phyloP scores from a whole-genome alignment of 2,797 vertebrate genomes.

The Emydoidea blandingii region DNA sequence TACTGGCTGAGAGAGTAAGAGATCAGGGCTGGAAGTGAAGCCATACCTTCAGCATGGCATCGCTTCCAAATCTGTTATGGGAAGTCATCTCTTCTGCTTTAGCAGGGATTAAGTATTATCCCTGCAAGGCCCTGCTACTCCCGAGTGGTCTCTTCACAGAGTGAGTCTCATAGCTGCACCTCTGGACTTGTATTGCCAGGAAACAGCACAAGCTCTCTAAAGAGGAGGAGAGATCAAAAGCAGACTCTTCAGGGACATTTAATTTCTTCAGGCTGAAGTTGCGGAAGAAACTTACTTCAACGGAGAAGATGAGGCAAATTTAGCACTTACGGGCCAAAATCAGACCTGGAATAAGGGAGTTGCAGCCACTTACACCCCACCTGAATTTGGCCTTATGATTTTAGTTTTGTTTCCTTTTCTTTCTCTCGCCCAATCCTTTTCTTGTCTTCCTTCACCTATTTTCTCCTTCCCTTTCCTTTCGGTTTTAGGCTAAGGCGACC shows the following conservation, averaged over 20 bases:
- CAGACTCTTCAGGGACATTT: neutral
- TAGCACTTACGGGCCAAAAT: rapidly evolving
- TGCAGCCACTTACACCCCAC: neutral
- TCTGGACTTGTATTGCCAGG: rapidly evolving
- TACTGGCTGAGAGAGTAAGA: neutral
- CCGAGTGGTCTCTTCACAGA: rapidly evolving
- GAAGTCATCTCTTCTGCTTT: neutral
- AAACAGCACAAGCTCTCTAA: neutral
- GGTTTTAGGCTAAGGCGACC: neutral
- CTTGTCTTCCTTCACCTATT: neutral
- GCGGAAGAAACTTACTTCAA: neutral
- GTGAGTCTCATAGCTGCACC: neutral
- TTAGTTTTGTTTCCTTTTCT: neutral
- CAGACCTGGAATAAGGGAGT: neutral
- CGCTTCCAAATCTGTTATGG: neutral
- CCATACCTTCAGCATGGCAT: neutral
- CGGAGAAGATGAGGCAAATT: neutral
- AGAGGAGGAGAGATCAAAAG: neutral
- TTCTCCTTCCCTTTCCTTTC: neutral
- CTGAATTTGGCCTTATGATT: neutral
- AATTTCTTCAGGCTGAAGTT: rapidly evolving
- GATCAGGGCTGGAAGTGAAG: neutral
- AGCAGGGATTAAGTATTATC: neutral
- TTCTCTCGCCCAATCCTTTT: neutral
- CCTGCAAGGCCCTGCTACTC: neutral